phyloP scores from a whole-genome alignment of 2,888 invertebrate genomes.

The Linyphia triangularis region DNA sequence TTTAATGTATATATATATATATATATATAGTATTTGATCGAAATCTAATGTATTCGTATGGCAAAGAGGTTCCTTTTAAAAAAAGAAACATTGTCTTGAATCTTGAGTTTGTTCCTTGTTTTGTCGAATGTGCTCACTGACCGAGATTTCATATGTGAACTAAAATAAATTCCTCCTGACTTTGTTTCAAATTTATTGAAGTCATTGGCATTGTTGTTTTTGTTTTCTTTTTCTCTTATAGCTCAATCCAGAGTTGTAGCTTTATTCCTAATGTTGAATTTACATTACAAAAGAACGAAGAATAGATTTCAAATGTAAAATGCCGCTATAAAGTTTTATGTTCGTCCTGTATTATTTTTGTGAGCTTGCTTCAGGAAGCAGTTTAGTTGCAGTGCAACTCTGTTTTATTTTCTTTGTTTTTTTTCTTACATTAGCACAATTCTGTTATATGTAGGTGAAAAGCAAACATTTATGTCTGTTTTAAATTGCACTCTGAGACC shows the following conservation, averaged over 20 bases:
- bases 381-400: conserved; percentile 33
- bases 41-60: conserved; percentile 42
- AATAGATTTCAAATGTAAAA: conserved; percentile 68
- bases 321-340: conserved; percentile 71
- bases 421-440: conserved; percentile 44
- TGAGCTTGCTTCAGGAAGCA: conserved; percentile 45
- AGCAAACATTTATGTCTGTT: conserved; percentile 36
- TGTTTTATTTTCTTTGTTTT: conserved; percentile 42
- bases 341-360: conserved; percentile 55
- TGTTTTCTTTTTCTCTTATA: conserved; percentile 34
- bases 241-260: conserved; percentile 31
- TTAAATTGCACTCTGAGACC: conserved; percentile 36
- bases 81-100: conserved; percentile 53
- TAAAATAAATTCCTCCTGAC: conserved; percentile 65
- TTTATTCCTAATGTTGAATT: conserved; percentile 64
- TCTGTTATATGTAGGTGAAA: conserved; percentile 44
- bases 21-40: conserved; percentile 44
- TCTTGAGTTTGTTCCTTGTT: conserved; percentile 46
- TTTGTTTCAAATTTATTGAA: conserved; percentile 69
- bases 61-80: conserved; percentile 16
- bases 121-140: conserved; percentile 56
- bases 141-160: conserved; percentile 70
- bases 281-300: conserved; percentile 59
- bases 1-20: too few relatives aligned
- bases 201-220: conserved; percentile 64